Conservation (phyloP, 2,888 invertebrate genomes). For the Tanaodytes sp. region DNA sequence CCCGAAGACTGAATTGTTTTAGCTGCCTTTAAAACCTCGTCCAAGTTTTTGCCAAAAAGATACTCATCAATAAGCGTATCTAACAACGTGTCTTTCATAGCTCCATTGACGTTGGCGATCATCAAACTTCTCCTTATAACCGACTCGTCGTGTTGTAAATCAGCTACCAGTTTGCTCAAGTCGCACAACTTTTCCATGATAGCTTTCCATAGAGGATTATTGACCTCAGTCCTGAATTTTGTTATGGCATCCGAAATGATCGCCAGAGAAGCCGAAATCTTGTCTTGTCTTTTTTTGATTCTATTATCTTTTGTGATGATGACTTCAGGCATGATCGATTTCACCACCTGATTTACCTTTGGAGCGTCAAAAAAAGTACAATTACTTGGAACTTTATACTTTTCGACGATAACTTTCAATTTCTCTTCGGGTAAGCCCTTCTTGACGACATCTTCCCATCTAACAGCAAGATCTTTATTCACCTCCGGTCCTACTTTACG, state of each 20-base stretch:
- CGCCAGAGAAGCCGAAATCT: slow-evolving; percentile 23
- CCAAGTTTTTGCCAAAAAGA: slow-evolving; percentile 40
- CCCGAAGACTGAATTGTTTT: slow-evolving; percentile 25
- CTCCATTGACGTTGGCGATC: slow-evolving; percentile 29
- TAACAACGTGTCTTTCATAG: slow-evolving; percentile 31
- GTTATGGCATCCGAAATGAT: slow-evolving; percentile 17
- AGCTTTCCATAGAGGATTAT: no score
- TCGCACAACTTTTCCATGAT: slow-evolving; percentile 32
- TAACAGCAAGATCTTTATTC: slow-evolving; percentile 5
- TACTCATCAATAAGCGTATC: slow-evolving; percentile 26
- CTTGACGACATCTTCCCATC: slow-evolving; percentile 18
- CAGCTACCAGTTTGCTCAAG: slow-evolving; percentile 35
- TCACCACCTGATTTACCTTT: slow-evolving; percentile 15
- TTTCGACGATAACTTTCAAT: slow-evolving; percentile 10
- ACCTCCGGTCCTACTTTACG: slow-evolving; percentile 16
- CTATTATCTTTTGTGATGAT: slow-evolving; percentile 24
- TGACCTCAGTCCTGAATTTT: no score
- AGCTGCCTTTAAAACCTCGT: slow-evolving; percentile 35
- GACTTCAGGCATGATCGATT: slow-evolving; percentile 16
- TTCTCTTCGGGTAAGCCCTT: slow-evolving; percentile 24
- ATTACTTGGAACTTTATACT: slow-evolving; percentile 13
- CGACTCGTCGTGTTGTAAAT: slow-evolving; percentile 48
- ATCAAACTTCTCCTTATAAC: slow-evolving; percentile 38
- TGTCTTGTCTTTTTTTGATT: slow-evolving; percentile 33
- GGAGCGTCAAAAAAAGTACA: slow-evolving; percentile 26